Base-by-base conservation (phyloP, 2,113 vertebrate genomes). In the Paratilapia polleni region DNA sequence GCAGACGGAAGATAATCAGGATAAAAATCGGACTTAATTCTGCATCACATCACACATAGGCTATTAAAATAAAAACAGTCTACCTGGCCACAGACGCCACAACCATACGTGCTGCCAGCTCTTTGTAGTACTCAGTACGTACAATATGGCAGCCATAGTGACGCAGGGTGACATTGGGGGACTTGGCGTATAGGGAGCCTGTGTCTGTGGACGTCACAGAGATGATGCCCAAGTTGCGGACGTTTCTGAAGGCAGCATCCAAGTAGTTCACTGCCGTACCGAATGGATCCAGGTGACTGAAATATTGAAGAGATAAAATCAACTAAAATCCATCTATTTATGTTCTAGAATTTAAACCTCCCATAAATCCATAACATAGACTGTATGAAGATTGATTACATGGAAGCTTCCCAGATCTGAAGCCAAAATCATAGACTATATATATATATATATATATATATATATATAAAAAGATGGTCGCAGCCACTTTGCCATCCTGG, bases 191-290 rank as follows among this genome's bases (percentile, higher is more conserved):
- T 5, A 99, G 96, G 1, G 98, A 98, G 77, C 97, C 95, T 10
- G 95, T 97, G 93, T 99, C 98, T 7, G 98, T 99, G 58, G 97
- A 99, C 0, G 98, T 99, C 95, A 99, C 77, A 0, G 98, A 99
- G 49, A 99, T 95, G 60, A 99, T 98, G 58, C 98, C 98, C 88
- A 98, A 94, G 85, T 99, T 99, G 15, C 98, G 95, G 74, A 98
- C 93, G 0, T 99, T 99, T 73, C 97, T 96, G 82, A 99, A 99
- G 49, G 98, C 97, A 19, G 98, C 97, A 83, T 99, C 98, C 93
- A 99, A 94, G 75, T 98, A 99, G 92, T 98, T 98, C 80, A 99
- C 98, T 0, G 98, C 94, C 0, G 97, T 97, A 57, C 98, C 98
- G 7, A 97, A 99, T 4, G 98, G 98, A 78, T 99, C 98, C 91